Percentiles rank a stretch among this genome's conserved stretches.
Evolutionary conservation across 2,888 invertebrate genomes (phyloP).

Genomic region (Nowickia ferox): DNA sequence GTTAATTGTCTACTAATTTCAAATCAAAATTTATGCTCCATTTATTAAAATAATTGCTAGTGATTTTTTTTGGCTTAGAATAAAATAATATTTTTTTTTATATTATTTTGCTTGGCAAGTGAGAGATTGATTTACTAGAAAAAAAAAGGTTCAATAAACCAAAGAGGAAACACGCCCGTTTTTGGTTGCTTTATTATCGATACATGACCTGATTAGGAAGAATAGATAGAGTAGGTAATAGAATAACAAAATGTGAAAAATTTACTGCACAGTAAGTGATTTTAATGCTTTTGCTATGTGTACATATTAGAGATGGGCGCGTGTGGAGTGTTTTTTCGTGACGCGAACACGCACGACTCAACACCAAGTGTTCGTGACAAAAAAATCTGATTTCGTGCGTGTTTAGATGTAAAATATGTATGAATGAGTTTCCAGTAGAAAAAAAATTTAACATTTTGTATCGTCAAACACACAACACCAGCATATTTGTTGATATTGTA

Average conservation of each 20-base stretch:
- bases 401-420: no score
- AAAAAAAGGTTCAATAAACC: slow-evolving; percentile 29
- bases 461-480: no score
- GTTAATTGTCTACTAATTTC: slow-evolving; percentile 67
- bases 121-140: not conserved
- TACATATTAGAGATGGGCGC: no score
- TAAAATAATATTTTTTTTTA: not conserved
- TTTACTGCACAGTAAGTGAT: not conserved
- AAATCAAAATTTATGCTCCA: slow-evolving; percentile 65
- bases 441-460: no score
- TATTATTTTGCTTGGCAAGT: not conserved
- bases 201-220: slow-evolving; percentile 33
- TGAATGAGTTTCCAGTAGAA: no score
- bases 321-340: no score
- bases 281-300: not conserved
- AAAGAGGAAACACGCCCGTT: slow-evolving; percentile 32
- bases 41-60: slow-evolving; percentile 60
- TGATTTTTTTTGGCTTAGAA: slow-evolving; percentile 36
- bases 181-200: slow-evolving; percentile 13
- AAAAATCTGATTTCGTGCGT: no score
- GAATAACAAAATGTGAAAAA: not conserved
- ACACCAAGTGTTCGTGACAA: no score
- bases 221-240: not conserved
- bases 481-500: no score
- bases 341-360: no score